These are phyloP conservation scores for Poeciliopsis turneri DNA, from an alignment of 2,797 vertebrate genomes.

Conservation along the genomic window DNA sequence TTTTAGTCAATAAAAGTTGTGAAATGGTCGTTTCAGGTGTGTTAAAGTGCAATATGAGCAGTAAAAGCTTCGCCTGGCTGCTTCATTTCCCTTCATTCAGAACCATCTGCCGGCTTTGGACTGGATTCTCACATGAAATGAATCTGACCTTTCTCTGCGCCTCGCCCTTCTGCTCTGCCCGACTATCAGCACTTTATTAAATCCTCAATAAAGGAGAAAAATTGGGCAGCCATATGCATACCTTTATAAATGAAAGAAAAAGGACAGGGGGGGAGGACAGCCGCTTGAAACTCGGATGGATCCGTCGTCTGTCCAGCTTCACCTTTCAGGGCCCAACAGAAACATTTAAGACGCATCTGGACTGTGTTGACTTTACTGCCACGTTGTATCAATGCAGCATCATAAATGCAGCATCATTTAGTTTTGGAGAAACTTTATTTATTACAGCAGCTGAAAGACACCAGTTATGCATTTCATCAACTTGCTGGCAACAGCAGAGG, in stretches of 20 bases:
- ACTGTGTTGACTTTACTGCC: constrained; percentile 13
- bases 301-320: constrained; percentile 5
- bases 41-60: constrained; percentile 2
- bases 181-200: constrained; percentile 21
- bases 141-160: constrained; percentile 13
- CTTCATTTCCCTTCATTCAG: constrained; percentile 20
- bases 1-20: background rate
- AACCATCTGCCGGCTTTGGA: constrained; percentile 28
- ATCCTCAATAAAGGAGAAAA: constrained; percentile 16
- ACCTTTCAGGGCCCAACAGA: background rate
- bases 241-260: constrained; percentile 3
- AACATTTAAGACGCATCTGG: constrained; percentile 20
- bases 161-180: constrained; percentile 11
- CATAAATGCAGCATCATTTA: constrained; percentile 16
- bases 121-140: constrained; percentile 12
- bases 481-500: background rate
- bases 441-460: background rate
- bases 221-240: constrained; percentile 3
- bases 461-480: constrained; percentile 7
- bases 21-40: constrained; percentile 8
- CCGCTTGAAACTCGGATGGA: background rate
- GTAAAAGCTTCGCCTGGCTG: constrained; percentile 29
- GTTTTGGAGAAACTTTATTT: constrained; percentile 12
- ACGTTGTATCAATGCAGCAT: too few relatives aligned
- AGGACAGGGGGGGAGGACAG: background rate